Base-by-base conservation (phyloP, 2,797 vertebrate species). In the Rachycentron canadum region DNA sequence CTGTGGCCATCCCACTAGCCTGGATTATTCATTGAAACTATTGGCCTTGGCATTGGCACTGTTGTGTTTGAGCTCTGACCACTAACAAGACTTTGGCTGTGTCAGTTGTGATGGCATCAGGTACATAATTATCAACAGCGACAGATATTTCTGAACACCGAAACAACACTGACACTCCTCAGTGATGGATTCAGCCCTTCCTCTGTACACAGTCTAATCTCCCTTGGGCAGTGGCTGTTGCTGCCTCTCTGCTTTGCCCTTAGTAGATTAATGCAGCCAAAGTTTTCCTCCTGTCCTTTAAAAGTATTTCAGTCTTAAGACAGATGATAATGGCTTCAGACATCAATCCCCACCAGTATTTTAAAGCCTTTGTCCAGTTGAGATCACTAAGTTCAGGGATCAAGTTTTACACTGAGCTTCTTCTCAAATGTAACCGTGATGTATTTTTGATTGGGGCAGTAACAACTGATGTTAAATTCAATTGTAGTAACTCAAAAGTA, bases 221-320 rank as follows among this genome's bases (percentile, higher is more conserved):
- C 69, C 45, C 55, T 14, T 41, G 26, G 74, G 57, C 73, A 55
- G 55, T 40, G 61, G 83, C 78, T 82, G 84, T 86, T 81, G 60
- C 63, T 32, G 10, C 79, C 55, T 73, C 55, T 58, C 21, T 79
- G 73, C 28, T 82, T 85, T 81, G 63, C 61, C 73, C 80, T 76
- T 74, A 84, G 62, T 76, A 67, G n/a, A 86, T 73, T 76, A 75
- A 59, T 76, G 41, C 79, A 84, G 81, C 79, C 85, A 78, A 82
- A 71, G 79, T 86, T 69, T 66, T 66, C 45, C 26, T 68, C 49
- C 56, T 43, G 53, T 47, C 30, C 38, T 78, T 72, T 40, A 43
- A 28, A 74, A 67, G 34, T 47, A 1, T 38, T 23, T 61, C 36
- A 38, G 13, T 69, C 66, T 19, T 36, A 53, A 69, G 47, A 64